A percentile compares a stretch with the other conserved stretches of the same genome.
Evolutionary conservation across 2,113 vertebrate genomes (phyloP).

Genomic region (Gavialis gangeticus): DNA sequence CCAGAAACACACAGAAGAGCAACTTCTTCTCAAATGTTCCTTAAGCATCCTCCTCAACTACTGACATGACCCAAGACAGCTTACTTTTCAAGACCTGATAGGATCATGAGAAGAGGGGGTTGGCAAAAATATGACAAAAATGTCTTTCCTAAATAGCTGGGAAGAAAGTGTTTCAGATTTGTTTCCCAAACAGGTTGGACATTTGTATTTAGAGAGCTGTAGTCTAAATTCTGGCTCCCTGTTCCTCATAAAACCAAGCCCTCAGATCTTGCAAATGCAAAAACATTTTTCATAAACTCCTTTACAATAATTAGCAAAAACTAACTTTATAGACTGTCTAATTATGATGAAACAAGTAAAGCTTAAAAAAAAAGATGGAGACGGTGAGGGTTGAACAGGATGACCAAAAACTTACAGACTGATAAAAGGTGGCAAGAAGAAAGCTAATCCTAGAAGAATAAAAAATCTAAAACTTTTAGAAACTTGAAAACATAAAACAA

Average conservation of each 20-base stretch:
- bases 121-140: neutral
- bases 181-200: neutral
- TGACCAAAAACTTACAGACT: neutral
- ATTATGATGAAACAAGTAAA: conserved; percentile 26
- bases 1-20: neutral
- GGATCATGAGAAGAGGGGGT: neutral
- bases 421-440: conserved; percentile 65
- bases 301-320: conserved; percentile 3
- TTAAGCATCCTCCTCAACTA: neutral
- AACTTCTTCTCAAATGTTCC: neutral
- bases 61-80: neutral
- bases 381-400: neutral
- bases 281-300: neutral
- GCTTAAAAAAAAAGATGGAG: conserved; percentile 40
- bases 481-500: conserved; percentile 78
- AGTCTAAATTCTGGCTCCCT: neutral
- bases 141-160: neutral
- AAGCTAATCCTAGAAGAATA: conserved; percentile 50
- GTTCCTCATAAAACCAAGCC: neutral
- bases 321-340: neutral
- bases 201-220: neutral
- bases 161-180: neutral
- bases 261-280: neutral
- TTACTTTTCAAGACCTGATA: neutral
- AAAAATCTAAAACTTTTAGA: conserved; percentile 65